phyloP scores from a whole-genome alignment of 2,888 invertebrate genomes.

The Anthrax anthrax region DNA sequence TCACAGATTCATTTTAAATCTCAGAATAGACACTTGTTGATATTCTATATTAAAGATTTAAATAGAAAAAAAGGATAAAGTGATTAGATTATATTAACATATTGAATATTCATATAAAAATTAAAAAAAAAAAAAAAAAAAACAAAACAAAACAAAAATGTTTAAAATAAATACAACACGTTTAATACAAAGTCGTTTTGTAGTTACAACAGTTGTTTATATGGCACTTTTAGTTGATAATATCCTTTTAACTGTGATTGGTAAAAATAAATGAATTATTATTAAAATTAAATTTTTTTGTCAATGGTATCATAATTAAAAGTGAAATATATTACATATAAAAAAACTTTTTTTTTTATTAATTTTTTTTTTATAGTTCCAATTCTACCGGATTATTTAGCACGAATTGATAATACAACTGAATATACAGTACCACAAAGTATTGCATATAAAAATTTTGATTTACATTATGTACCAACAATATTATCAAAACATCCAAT shows the following conservation, averaged over 20 bases:
- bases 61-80: neutral
- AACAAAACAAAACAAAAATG: neutral
- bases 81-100: neutral
- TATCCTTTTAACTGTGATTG: constrained; percentile 73
- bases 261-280: constrained; percentile 39
- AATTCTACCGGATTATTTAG: constrained; percentile 62
- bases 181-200: constrained; percentile 18
- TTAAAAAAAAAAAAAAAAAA: constrained; percentile 2
- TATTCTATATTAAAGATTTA: constrained; percentile 5
- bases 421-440: constrained; percentile 20
- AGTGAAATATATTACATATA: no score
- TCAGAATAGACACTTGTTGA: constrained; percentile 31
- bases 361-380: constrained; percentile 45
- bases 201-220: constrained; percentile 47
- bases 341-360: constrained; percentile 4
- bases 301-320: no score
- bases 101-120: constrained; percentile 4
- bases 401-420: constrained; percentile 38
- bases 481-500: constrained; percentile 33
- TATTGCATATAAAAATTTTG: constrained; percentile 25
- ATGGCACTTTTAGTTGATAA: constrained; percentile 71
- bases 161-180: neutral
- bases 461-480: constrained; percentile 18
- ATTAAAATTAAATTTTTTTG: no score
- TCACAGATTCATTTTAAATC: constrained; percentile 26